Evolutionary conservation across 2,797 vertebrate species (phyloP).

Genomic region (Gadopsis marmoratus): DNA sequence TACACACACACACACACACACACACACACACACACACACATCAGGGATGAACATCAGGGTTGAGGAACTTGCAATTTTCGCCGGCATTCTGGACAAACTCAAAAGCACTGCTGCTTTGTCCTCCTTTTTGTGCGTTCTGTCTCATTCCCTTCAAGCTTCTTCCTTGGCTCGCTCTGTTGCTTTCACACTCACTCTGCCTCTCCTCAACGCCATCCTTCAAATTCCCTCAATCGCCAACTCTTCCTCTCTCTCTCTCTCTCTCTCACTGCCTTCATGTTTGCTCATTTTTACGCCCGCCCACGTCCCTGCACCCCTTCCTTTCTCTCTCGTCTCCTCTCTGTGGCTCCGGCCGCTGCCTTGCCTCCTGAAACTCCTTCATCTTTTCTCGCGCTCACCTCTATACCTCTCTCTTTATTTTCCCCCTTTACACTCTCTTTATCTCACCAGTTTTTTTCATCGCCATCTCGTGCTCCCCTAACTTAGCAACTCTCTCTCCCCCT

Average conservation of each 20-base stretch:
- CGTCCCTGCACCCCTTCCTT: conserved; percentile 36
- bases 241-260: conserved; percentile 45
- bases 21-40: no score
- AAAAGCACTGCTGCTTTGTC: background rate
- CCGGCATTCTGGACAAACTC: background rate
- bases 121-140: background rate
- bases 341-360: conserved; percentile 24
- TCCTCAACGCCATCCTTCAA: conserved; percentile 37
- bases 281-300: conserved; percentile 56
- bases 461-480: conserved; percentile 28
- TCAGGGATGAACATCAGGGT: background rate
- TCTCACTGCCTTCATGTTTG: conserved; percentile 18
- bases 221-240: conserved; percentile 47
- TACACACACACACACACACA: no score
- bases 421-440: conserved; percentile 9
- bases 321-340: conserved; percentile 16
- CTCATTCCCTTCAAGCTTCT: conserved; percentile 23
- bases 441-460: conserved; percentile 33
- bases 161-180: conserved; percentile 25
- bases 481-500: conserved; percentile 24
- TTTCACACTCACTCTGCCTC: conserved; percentile 28
- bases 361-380: conserved; percentile 39
- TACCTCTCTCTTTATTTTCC: conserved; percentile 6
- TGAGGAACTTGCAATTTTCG: background rate
- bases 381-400: conserved; percentile 41